phyloP scores from a whole-genome alignment of 2,888 invertebrate species.

The Mythimna impura region DNA sequence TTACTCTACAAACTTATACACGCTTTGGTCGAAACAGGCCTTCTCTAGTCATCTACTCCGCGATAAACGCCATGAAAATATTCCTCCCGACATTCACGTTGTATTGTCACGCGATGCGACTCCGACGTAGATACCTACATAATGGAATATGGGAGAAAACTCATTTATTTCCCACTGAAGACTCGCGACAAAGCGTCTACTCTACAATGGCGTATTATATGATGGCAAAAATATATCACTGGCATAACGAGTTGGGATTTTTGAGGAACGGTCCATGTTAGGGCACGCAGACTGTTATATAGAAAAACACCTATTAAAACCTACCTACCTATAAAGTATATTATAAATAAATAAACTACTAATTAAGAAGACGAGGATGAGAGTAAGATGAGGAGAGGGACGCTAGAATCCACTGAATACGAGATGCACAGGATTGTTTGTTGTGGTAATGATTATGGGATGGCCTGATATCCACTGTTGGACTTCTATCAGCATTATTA shows the following conservation, averaged over 20 bases:
- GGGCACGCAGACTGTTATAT: background rate
- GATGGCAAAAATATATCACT: conserved; percentile 9
- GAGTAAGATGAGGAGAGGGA: too few species aligned
- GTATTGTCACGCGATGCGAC: conserved; percentile 47
- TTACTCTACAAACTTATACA: background rate
- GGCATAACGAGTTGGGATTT: background rate
- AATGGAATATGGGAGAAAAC: conserved; percentile 61
- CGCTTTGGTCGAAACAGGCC: background rate
- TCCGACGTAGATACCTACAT: conserved; percentile 34
- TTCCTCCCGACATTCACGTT: conserved; percentile 23
- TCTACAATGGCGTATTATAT: conserved; percentile 46
- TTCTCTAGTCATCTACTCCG: conserved; percentile 5
- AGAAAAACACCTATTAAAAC: too few species aligned
- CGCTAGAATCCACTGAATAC: too few species aligned
- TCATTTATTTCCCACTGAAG: conserved; percentile 65
- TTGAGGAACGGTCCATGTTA: background rate
- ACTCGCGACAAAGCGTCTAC: conserved; percentile 52
- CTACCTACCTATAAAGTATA: too few species aligned
- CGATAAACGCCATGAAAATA: conserved; percentile 20
- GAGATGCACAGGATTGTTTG: too few species aligned
- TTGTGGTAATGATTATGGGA: too few species aligned
- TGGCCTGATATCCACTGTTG: too few species aligned
- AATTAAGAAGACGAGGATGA: too few species aligned
- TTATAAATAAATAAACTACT: too few species aligned
- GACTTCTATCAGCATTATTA: too few species aligned